phyloP scores from a whole-genome alignment of 1,140 invertebrate genomes.

The Drosophila repletoides region DNA sequence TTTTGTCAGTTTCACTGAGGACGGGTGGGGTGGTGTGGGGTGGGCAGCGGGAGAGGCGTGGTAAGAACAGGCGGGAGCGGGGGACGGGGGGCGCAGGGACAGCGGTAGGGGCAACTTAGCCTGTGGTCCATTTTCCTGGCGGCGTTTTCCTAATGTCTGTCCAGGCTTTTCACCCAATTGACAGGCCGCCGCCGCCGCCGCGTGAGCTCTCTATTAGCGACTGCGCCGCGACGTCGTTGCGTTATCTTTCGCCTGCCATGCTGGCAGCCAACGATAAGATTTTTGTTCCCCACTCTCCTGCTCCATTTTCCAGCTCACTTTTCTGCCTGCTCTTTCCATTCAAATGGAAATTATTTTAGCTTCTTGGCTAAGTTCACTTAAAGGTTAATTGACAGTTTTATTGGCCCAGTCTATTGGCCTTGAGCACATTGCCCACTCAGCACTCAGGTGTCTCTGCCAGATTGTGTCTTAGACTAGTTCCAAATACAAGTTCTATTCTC shows the following conservation, averaged over 20 bases:
- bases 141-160: constrained; percentile 34
- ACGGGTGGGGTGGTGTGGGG: not conserved
- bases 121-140: constrained; percentile 38
- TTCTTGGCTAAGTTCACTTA: constrained; percentile 49
- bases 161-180: constrained; percentile 10
- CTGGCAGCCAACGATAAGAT: constrained; percentile 65
- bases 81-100: no score
- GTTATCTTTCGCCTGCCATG: constrained; percentile 53
- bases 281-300: constrained; percentile 1
- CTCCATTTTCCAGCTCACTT: not conserved
- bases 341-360: constrained; percentile 67
- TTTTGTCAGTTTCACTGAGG: constrained; percentile 74
- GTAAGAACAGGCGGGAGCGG: no score
- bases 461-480: no score
- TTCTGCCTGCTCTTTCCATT: constrained; percentile 34
- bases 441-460: constrained; percentile 13
- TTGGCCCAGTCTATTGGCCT: constrained; percentile 27
- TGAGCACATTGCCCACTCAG: constrained; percentile 33
- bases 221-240: constrained; percentile 32
- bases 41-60: not conserved
- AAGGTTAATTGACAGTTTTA: constrained; percentile 75
- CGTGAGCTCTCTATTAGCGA: constrained; percentile 72
- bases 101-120: constrained; percentile 7
- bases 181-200: constrained; percentile 26
- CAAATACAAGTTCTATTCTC: no score